Percentiles rank a stretch among this genome's conserved stretches.
phyloP scores from a whole-genome alignment of 2,797 vertebrate genomes.

The Neostethus bicornis region DNA sequence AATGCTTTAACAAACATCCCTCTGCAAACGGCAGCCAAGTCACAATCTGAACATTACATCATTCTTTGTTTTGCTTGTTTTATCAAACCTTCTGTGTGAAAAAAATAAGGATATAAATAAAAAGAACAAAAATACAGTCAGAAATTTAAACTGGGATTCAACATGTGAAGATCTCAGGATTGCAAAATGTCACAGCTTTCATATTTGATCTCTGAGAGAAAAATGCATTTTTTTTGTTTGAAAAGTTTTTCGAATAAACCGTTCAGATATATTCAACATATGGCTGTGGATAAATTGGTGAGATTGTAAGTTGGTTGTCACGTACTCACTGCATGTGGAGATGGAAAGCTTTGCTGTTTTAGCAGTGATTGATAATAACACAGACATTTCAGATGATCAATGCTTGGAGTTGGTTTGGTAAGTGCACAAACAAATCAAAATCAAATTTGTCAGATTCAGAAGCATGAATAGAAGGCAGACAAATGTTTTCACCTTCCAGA shows the following conservation, averaged over 20 bases:
- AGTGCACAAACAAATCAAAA: background rate
- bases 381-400: background rate
- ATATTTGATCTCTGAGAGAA: background rate
- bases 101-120: background rate
- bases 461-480: background rate
- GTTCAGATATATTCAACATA: background rate
- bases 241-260: background rate
- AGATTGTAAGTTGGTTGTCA: slow-evolving; percentile 1
- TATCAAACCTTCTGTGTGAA: slow-evolving; percentile 5
- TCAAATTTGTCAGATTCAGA: background rate
- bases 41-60: slow-evolving; percentile 20
- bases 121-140: no score
- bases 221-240: background rate
- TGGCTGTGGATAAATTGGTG: background rate
- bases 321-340: slow-evolving; percentile 7
- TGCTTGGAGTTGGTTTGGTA: slow-evolving; percentile 1
- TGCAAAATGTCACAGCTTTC: background rate
- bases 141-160: background rate
- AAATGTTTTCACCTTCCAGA: background rate
- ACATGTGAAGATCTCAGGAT: background rate
- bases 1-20: slow-evolving; percentile 25
- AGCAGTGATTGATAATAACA: background rate
- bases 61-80: slow-evolving; percentile 24
- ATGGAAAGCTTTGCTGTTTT: background rate
- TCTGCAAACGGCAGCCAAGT: slow-evolving; percentile 39